Evolutionary conservation across 1,140 invertebrate genomes (phyloP), one percentile per base, ranked within the genome.

Genomic region (Drosophila arizonae): DNA sequence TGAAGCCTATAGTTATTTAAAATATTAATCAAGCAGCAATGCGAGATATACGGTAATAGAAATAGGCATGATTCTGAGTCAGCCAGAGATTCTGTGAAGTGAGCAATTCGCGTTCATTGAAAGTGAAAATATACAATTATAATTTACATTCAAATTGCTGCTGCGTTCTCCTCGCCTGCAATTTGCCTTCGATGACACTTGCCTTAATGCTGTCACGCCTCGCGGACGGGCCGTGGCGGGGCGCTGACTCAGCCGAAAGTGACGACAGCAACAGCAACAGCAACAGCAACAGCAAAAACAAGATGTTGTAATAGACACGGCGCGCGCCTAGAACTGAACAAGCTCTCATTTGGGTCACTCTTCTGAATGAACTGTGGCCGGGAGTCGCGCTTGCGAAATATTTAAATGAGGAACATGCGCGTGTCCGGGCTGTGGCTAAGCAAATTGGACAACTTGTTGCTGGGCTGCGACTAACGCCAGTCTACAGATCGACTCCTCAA

Each of bases 391-490:
- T 78, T 61, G 80, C 67, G 24, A 79, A 85, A 84, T 85, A 84
- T 84, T 85, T 74, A 86, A 86, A 86, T 86, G 70, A 81, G 84
- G 65, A 86, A 87, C 82, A 86, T 75, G 79, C 78, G 55, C 63
- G 21, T 67, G 46, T 41, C 66, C 54, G 26, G 13, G 4, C 36
- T 24, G 52, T 80, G 63, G 13, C 54, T 64, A 21, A 69, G 41
- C 69, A 67, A 69, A 69, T 70, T 74, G 66, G 41, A 72, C 65
- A 69, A 86, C 79, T 86, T 87, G 82, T 88, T 76, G 84, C 79
- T 74, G 64, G 71, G 67, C 52, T 64, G 30, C 48, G 62, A 71
- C 69, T 67, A 75, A 52, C 72, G 57, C 62, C 55, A 63, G 61
- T 51, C 71, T 71, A 48, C 64, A 67, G 64, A 72, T 74, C 51